phyloP scores from a whole-genome alignment of 2,113 vertebrate genomes.

The Plotosus lineatus region DNA sequence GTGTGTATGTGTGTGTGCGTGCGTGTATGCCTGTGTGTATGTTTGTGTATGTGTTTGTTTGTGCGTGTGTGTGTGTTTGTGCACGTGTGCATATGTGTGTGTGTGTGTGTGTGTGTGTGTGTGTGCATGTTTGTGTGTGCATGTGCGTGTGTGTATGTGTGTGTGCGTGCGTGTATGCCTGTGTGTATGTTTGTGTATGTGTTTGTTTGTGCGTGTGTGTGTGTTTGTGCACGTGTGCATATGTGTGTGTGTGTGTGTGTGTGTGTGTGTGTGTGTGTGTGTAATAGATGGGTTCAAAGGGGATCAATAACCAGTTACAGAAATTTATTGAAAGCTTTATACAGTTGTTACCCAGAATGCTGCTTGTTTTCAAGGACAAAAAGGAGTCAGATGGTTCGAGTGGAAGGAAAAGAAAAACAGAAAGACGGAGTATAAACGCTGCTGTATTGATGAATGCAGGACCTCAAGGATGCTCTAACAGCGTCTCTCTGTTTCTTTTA shows the following conservation, averaged over 20 bases:
- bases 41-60: too few species aligned
- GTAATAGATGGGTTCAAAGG: too few species aligned
- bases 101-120: too few species aligned
- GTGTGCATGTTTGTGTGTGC: too few species aligned
- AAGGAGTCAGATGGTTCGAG: background rate
- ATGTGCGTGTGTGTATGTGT: too few species aligned
- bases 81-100: too few species aligned
- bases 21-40: too few species aligned
- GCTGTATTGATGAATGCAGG: background rate
- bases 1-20: too few species aligned
- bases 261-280: background rate
- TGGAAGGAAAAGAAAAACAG: background rate
- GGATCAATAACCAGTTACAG: background rate
- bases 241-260: background rate
- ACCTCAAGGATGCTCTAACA: background rate
- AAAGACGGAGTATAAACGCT: slow-evolving; percentile 10
- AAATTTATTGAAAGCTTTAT: background rate
- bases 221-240: background rate
- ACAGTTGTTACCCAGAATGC: background rate
- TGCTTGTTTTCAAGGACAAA: background rate
- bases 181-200: too few species aligned
- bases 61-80: too few species aligned
- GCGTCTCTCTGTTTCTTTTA: slow-evolving; percentile 19
- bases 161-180: too few species aligned
- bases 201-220: too few species aligned